phyloP scores from a whole-genome alignment of 2,113 vertebrate species.

The Oryzias melastigma region DNA sequence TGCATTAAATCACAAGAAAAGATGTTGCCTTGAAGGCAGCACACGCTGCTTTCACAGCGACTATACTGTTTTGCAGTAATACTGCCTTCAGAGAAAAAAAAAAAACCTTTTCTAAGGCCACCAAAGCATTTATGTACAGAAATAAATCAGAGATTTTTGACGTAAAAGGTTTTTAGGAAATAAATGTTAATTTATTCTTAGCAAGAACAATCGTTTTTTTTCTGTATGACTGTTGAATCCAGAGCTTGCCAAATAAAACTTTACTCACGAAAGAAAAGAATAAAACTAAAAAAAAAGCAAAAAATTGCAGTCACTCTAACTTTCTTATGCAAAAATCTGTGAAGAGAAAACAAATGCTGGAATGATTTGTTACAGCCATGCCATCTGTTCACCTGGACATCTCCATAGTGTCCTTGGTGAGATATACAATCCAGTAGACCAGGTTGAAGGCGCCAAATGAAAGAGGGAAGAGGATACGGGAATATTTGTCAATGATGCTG shows the following conservation, averaged over 20 bases:
- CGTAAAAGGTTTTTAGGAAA: too few relatives aligned
- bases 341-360: conserved; percentile 5
- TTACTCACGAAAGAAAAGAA: not conserved
- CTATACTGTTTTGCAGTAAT: too few relatives aligned
- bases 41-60: too few relatives aligned
- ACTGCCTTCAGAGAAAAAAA: too few relatives aligned
- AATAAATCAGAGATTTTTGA: too few relatives aligned
- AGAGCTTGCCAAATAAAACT: not conserved
- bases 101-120: too few relatives aligned
- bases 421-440: conserved; percentile 96
- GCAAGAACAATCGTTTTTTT: too few relatives aligned
- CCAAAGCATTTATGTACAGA: too few relatives aligned
- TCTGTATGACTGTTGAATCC: too few relatives aligned
- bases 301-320: not conserved
- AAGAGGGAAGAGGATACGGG: conserved; percentile 93
- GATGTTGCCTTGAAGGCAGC: too few relatives aligned
- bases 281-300: not conserved
- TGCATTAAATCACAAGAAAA: too few relatives aligned
- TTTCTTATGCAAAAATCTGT: not conserved
- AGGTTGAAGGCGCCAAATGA: conserved; percentile 95
- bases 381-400: conserved; percentile 73
- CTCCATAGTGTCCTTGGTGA: conserved; percentile 97
- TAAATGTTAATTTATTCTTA: too few relatives aligned
- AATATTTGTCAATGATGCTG: conserved; percentile 96
- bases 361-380: conserved; percentile 16